These are phyloP conservation scores for Anas platyrhynchos DNA, from an alignment of 2,113 vertebrate genomes.

Conservation along the genomic window DNA sequence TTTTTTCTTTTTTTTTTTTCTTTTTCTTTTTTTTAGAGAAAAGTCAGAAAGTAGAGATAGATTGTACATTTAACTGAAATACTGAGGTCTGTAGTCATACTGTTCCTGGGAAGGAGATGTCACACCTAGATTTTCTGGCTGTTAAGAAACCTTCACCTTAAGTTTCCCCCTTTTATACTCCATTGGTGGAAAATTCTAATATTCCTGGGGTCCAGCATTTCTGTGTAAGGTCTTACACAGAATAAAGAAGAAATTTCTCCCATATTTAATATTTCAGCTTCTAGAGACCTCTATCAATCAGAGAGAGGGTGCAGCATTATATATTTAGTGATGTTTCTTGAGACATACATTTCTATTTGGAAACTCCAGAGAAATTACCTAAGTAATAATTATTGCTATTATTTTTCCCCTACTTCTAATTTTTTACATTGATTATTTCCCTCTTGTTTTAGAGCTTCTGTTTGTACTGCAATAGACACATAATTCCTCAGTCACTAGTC, in stretches of 20 bases:
- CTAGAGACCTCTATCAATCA: background rate
- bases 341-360: background rate
- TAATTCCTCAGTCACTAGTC: background rate
- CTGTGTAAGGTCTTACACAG: background rate
- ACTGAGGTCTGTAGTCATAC: background rate
- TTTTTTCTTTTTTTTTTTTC: background rate
- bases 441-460: background rate
- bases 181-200: background rate
- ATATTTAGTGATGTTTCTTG: background rate
- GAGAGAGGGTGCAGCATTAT: background rate
- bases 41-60: background rate
- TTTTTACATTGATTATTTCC: background rate
- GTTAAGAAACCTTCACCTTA: background rate
- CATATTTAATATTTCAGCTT: background rate
- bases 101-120: background rate
- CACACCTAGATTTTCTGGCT: background rate
- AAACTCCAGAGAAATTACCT: background rate
- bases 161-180: background rate
- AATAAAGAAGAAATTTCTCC: background rate
- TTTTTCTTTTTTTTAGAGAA: background rate
- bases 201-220: background rate
- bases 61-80: background rate
- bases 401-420: background rate
- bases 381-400: background rate
- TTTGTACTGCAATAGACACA: background rate